These are phyloP conservation scores for Poecilia gillii DNA, from an alignment of 2,797 vertebrate species.

Conservation along the genomic window DNA sequence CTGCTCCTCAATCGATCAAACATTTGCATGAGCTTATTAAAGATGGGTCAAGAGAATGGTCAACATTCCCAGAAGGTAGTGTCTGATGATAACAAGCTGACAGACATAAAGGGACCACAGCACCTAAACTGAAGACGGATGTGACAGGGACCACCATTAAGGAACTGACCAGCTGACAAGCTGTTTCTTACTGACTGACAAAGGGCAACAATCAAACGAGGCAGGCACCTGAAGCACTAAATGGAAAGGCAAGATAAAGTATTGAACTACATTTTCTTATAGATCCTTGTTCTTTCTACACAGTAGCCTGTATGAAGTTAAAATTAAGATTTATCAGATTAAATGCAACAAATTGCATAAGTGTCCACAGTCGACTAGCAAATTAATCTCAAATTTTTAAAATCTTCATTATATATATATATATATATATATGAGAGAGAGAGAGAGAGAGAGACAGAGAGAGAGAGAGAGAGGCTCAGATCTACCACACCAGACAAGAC, in stretches of 20 bases:
- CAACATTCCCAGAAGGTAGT: slow-evolving; percentile 50
- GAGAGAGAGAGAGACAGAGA: no score
- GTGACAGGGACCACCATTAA: slow-evolving; percentile 65
- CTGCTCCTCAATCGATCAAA: slow-evolving; percentile 29
- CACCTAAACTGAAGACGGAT: slow-evolving; percentile 61
- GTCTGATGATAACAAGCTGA: slow-evolving; percentile 62
- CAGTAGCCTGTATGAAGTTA: no score
- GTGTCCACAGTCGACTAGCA: no score
- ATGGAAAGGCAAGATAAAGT: neutral
- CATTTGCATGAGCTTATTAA: slow-evolving; percentile 38
- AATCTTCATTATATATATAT: no score
- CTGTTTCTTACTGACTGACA: slow-evolving; percentile 54
- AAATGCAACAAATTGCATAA: no score
- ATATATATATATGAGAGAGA: no score
- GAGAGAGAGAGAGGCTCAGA: no score
- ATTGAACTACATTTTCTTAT: neutral
- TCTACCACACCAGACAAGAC: no score
- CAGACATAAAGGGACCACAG: slow-evolving; percentile 52
- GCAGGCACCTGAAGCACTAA: neutral
- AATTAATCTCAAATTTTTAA: no score
- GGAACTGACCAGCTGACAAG: slow-evolving; percentile 60
- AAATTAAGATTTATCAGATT: no score
- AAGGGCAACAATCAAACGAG: slow-evolving; percentile 16
- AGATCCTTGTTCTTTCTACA: neutral
- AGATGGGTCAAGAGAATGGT: slow-evolving; percentile 53